A percentile compares a stretch with the other conserved stretches of the same genome.
These are phyloP conservation scores for Protodeltote pygarga DNA, from an alignment of 2,888 invertebrate species.

Conservation along the genomic window DNA sequence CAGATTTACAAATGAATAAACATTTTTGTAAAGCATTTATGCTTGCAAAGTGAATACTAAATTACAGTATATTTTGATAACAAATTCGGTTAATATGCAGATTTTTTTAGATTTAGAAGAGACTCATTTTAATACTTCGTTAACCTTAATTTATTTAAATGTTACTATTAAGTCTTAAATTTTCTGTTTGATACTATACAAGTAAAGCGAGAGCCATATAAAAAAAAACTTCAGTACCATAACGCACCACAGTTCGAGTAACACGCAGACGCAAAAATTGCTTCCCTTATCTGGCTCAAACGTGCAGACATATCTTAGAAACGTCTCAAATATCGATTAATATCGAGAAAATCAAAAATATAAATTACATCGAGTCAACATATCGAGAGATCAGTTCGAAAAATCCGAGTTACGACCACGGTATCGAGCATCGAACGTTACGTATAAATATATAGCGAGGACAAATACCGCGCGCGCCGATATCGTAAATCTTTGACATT, in stretches of 20 bases:
- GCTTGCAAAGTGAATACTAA: too few relatives aligned
- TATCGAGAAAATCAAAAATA: constrained; percentile 67
- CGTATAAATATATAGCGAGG: constrained; percentile 42
- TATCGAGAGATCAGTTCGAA: constrained; percentile 68
- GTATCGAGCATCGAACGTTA: constrained; percentile 52
- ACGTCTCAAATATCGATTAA: constrained; percentile 70
- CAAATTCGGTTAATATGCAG: too few relatives aligned
- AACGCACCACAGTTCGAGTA: constrained; percentile 29
- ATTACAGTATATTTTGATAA: too few relatives aligned
- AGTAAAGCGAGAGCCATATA: background rate
- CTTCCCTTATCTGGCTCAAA: constrained; percentile 23
- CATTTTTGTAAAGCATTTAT: too few relatives aligned
- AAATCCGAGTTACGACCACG: constrained; percentile 57
- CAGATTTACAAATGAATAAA: too few relatives aligned
- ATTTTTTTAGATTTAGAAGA: too few relatives aligned
- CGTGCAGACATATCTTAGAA: constrained; percentile 53
- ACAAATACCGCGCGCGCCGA: constrained; percentile 54
- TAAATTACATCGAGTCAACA: constrained; percentile 64
- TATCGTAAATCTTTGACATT: constrained; percentile 72
- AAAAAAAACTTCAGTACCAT: constrained; percentile 5
- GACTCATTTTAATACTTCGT: too few relatives aligned
- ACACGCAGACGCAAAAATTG: constrained; percentile 30
- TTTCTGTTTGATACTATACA: too few relatives aligned
- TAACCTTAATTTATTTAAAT: too few relatives aligned
- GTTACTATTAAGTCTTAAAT: too few relatives aligned